Evolutionary conservation across 2,888 invertebrate genomes (phyloP).

Genomic region (Pheosia tremula): DNA sequence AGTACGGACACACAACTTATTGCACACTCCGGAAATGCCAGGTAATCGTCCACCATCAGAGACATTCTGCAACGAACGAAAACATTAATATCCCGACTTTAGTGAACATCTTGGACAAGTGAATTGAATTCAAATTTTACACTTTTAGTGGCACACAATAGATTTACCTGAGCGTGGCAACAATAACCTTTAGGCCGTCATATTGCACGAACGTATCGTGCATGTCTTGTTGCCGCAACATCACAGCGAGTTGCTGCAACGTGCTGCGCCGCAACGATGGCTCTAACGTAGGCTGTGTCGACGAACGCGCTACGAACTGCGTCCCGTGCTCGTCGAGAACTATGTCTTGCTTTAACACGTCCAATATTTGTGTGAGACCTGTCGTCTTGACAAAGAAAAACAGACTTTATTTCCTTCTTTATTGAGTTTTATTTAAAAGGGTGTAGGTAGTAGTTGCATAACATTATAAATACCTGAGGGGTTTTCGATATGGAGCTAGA

Average conservation of each 20-base stretch:
- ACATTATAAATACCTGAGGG: constrained; percentile 52
- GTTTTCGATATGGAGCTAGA: constrained; percentile 59
- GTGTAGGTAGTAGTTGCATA: neutral
- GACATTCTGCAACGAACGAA: constrained; percentile 75
- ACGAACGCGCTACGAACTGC: constrained; percentile 44
- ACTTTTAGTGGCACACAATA: neutral
- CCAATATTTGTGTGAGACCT: constrained; percentile 70
- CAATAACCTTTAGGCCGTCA: constrained; percentile 81
- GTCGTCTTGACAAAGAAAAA: constrained; percentile 52
- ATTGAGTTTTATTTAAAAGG: neutral
- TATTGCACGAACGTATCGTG: constrained; percentile 85
- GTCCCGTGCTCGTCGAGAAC: constrained; percentile 57
- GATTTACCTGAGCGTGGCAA: constrained; percentile 65
- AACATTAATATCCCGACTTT: too few relatives aligned
- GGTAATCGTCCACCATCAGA: constrained; percentile 72
- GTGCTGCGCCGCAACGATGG: constrained; percentile 88
- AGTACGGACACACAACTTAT: constrained; percentile 80
- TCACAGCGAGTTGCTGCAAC: constrained; percentile 87
- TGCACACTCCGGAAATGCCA: constrained; percentile 80
- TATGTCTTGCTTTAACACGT: constrained; percentile 76
- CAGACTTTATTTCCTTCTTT: neutral
- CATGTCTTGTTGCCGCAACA: constrained; percentile 85
- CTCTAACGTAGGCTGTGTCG: constrained; percentile 74
- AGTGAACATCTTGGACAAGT: too few relatives aligned
- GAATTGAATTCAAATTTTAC: too few relatives aligned